Conservation (phyloP, 2,888 invertebrate species). For the Achlya flavicornis region DNA sequence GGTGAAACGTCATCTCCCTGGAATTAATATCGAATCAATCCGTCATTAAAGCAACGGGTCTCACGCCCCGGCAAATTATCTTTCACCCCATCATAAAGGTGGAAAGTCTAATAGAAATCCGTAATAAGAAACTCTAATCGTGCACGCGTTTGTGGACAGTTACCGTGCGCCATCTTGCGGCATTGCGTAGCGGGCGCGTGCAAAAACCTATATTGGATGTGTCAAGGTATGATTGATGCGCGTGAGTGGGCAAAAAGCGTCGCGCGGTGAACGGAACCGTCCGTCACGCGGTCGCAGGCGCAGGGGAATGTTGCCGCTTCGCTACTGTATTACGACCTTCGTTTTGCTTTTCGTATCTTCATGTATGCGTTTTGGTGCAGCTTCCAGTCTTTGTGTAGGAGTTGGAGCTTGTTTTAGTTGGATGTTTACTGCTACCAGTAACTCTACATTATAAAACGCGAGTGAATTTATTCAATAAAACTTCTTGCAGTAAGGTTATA, state of each 20-base stretch:
- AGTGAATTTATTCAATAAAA: neutral
- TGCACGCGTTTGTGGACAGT: slow-evolving; percentile 68
- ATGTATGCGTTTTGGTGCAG: neutral
- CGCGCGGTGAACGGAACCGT: slow-evolving; percentile 66
- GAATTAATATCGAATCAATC: slow-evolving; percentile 82
- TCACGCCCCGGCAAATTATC: slow-evolving; percentile 79
- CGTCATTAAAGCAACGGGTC: slow-evolving; percentile 77
- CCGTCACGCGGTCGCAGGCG: slow-evolving; percentile 58
- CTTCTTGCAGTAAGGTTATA: neutral
- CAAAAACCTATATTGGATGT: slow-evolving; percentile 83
- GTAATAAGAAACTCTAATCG: slow-evolving; percentile 80
- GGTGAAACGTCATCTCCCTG: slow-evolving; percentile 65
- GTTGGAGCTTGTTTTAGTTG: neutral
- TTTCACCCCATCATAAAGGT: slow-evolving; percentile 80
- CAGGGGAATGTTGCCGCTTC: slow-evolving; percentile 17
- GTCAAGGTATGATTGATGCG: slow-evolving; percentile 82
- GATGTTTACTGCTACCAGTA: neutral
- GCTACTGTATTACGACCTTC: slow-evolving; percentile 21
- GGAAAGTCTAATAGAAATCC: slow-evolving; percentile 82
- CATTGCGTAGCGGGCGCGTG: slow-evolving; percentile 55
- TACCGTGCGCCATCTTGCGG: slow-evolving; percentile 64
- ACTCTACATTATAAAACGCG: neutral
- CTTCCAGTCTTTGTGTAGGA: slow-evolving; percentile 1
- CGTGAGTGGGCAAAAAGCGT: slow-evolving; percentile 66
- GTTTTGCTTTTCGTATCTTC: slow-evolving; percentile 12